Percentiles rank a stretch among this genome's conserved stretches.
Conservation (phyloP, 1,140 invertebrate genomes). For the Conus betulinus region DNA sequence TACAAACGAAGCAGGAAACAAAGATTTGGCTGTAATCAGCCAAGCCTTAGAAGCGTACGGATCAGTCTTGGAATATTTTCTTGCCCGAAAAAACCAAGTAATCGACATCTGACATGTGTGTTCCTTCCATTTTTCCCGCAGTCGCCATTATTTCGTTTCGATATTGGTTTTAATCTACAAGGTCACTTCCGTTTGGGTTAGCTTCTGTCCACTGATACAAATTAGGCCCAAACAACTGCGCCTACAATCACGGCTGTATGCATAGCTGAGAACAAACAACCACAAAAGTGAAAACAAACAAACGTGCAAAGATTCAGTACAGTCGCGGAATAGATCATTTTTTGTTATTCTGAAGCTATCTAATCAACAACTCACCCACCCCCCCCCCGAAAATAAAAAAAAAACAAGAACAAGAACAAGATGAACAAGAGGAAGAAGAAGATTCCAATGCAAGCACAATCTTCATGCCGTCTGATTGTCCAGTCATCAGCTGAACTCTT, state of each 20-base stretch:
- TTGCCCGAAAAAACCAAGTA: slow-evolving; percentile 87
- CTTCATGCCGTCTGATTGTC: too few species aligned
- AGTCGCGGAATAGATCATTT: not conserved
- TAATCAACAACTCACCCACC: too few species aligned
- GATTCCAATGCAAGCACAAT: too few species aligned
- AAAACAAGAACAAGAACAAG: too few species aligned
- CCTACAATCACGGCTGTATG: too few species aligned
- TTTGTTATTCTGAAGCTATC: too few species aligned
- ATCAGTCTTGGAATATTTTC: slow-evolving; percentile 83
- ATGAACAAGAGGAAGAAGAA: too few species aligned
- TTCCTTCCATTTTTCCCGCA: slow-evolving; percentile 22
- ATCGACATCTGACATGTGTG: slow-evolving; percentile 79
- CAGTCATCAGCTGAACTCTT: too few species aligned
- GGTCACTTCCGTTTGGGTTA: not conserved
- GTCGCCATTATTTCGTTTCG: not conserved
- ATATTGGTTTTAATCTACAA: too few species aligned
- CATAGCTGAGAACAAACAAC: not conserved
- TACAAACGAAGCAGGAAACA: slow-evolving; percentile 89
- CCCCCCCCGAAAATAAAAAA: too few species aligned
- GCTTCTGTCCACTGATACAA: not conserved
- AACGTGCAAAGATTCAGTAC: not conserved
- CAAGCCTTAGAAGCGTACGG: slow-evolving; percentile 89
- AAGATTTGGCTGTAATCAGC: slow-evolving; percentile 92
- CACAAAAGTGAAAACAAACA: not conserved
- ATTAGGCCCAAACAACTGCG: not conserved